phyloP scores from a whole-genome alignment of 2,888 invertebrate species.

The Napeogenes inachia region DNA sequence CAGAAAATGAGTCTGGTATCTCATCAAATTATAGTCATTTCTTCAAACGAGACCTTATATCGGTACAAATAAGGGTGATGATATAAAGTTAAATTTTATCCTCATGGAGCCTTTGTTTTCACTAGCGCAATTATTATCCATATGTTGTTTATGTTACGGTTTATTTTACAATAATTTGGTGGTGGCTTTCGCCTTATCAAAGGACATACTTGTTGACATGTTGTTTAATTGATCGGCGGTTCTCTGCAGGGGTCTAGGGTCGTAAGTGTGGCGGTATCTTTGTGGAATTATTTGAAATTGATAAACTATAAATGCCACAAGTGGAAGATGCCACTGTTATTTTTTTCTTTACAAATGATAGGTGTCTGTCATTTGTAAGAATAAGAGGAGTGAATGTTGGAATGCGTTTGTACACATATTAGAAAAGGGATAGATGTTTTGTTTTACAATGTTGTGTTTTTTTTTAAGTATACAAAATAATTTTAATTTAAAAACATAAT shows the following conservation, averaged over 20 bases:
- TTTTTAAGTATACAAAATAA: no score
- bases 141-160: conserved; percentile 60
- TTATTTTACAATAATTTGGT: conserved; percentile 48
- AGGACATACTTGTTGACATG: conserved; percentile 77
- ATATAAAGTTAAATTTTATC: conserved; percentile 6
- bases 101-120: conserved; percentile 38
- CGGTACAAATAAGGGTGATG: conserved; percentile 9
- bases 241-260: conserved; percentile 69
- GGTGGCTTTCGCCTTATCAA: conserved; percentile 60
- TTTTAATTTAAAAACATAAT: no score
- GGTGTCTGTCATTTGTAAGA: conserved; percentile 45
- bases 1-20: conserved; percentile 56
- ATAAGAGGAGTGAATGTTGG: conserved; percentile 28
- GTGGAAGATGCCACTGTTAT: conserved; percentile 72
- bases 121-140: conserved; percentile 48
- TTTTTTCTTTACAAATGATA: conserved; percentile 48
- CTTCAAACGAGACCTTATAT: conserved; percentile 14
- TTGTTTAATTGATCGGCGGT: conserved; percentile 77
- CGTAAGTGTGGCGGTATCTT: conserved; percentile 68
- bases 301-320: conserved; percentile 73
- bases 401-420: conserved; percentile 13
- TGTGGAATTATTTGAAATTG: conserved; percentile 74
- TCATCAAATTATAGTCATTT: conserved; percentile 38
- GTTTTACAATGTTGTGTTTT: not conserved
- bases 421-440: conserved; percentile 5